Percentiles rank a stretch among this genome's conserved stretches.
Conservation (phyloP, 2,797 vertebrate species). For the Neomorphus geoffroyi region DNA sequence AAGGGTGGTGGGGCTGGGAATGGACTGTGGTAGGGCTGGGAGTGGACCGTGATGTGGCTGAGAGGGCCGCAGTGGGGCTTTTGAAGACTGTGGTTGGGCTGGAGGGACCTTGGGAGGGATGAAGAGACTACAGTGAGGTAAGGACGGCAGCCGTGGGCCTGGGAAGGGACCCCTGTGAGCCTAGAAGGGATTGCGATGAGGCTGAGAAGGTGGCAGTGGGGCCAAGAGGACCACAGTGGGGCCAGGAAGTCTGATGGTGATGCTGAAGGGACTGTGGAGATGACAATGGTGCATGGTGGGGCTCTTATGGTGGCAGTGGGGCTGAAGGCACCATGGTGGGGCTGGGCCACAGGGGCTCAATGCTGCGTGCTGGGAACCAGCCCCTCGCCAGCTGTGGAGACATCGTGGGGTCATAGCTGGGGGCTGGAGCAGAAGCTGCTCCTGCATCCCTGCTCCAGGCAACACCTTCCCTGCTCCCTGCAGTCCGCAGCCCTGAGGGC, state of each 20-base stretch:
- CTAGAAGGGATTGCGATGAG: no score
- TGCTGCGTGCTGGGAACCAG: not conserved
- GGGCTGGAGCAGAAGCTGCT: not conserved
- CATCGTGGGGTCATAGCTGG: not conserved
- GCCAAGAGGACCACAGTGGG: no score
- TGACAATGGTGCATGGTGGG: no score
- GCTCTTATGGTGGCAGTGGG: no score
- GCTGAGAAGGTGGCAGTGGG: no score
- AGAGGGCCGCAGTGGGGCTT: no score
- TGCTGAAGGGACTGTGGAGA: not conserved
- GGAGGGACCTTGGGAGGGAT: no score
- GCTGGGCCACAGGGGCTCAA: not conserved
- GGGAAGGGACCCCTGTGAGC: no score
- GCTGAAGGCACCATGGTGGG: not conserved
- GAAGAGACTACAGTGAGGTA: no score
- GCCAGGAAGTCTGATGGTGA: not conserved
- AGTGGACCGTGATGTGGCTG: not conserved
- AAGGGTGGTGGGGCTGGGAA: not conserved
- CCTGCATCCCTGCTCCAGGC: not conserved
- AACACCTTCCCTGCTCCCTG: not conserved
- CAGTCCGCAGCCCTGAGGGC: slow-evolving; percentile 89
- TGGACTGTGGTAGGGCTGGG: not conserved
- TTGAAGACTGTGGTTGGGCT: no score
- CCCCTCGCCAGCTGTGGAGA: not conserved
- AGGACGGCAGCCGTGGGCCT: no score